These are phyloP conservation scores for Octopus sinensis DNA, from an alignment of 1,140 invertebrate genomes.

Conservation along the genomic window DNA sequence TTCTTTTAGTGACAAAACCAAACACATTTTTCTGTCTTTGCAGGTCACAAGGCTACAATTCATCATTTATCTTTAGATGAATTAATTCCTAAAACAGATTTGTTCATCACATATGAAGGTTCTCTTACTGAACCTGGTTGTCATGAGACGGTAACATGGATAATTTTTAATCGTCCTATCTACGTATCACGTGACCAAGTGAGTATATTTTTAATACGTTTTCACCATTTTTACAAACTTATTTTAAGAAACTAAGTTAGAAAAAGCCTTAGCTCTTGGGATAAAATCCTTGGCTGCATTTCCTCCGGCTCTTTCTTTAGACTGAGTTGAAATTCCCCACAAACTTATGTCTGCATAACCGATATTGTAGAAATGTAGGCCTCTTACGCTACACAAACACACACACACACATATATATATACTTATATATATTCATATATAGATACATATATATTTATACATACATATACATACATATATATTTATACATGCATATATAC, in stretches of 20 bases:
- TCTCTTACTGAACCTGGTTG: constrained; percentile 48
- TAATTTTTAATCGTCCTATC: constrained; percentile 44
- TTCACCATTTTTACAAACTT: neutral
- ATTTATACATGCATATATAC: too few relatives aligned
- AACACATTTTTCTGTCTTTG: neutral
- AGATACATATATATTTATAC: too few relatives aligned
- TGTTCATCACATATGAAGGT: constrained; percentile 49
- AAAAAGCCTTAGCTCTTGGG: too few relatives aligned
- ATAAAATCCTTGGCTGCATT: too few relatives aligned
- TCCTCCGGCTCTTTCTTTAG: too few relatives aligned
- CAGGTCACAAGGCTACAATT: neutral
- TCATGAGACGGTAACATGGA: constrained; percentile 48
- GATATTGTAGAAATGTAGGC: too few relatives aligned
- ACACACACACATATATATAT: too few relatives aligned
- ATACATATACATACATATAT: too few relatives aligned
- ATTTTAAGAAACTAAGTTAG: neutral
- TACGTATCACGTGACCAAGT: constrained; percentile 49
- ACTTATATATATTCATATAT: too few relatives aligned
- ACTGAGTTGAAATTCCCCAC: too few relatives aligned
- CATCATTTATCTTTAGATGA: neutral
- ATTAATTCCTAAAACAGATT: constrained; percentile 31
- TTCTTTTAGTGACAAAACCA: neutral
- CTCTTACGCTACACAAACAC: too few relatives aligned
- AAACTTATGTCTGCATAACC: too few relatives aligned
- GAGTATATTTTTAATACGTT: constrained; percentile 7